phyloP scores from a whole-genome alignment of 2,888 invertebrate species.

The Linyphia triangularis region DNA sequence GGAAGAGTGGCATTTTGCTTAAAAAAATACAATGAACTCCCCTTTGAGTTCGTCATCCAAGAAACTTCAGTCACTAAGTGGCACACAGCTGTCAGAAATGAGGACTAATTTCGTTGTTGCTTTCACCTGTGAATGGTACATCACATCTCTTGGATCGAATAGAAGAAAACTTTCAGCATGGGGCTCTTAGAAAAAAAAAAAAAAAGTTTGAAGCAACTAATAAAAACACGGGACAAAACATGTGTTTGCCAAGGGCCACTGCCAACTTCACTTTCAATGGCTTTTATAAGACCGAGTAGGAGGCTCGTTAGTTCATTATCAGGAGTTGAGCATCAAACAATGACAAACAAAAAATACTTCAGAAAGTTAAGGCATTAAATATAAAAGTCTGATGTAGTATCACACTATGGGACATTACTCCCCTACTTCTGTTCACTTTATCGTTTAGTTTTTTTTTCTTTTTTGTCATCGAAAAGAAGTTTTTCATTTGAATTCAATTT shows the following conservation, averaged over 20 bases:
- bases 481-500: too few relatives aligned
- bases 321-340: neutral
- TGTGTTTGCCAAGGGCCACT: slow-evolving; percentile 12
- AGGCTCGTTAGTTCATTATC: slow-evolving; percentile 11
- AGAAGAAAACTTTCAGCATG: slow-evolving; percentile 6
- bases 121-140: slow-evolving; percentile 32
- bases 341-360: neutral
- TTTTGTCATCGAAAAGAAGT: too few relatives aligned
- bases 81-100: neutral
- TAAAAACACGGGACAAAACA: slow-evolving; percentile 12
- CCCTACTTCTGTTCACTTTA: too few relatives aligned
- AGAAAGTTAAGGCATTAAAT: neutral
- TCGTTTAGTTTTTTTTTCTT: too few relatives aligned
- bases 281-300: slow-evolving; percentile 34
- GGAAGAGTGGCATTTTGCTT: neutral
- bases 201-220: neutral
- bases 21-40: neutral
- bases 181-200: slow-evolving; percentile 21
- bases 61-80: neutral
- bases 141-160: slow-evolving; percentile 29
- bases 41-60: neutral
- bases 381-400: too few relatives aligned
- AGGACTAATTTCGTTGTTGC: neutral
- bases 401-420: too few relatives aligned
- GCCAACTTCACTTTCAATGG: slow-evolving; percentile 35